Base-by-base conservation (phyloP, 2,888 invertebrate species). In the Hirudinaria manillensis region DNA sequence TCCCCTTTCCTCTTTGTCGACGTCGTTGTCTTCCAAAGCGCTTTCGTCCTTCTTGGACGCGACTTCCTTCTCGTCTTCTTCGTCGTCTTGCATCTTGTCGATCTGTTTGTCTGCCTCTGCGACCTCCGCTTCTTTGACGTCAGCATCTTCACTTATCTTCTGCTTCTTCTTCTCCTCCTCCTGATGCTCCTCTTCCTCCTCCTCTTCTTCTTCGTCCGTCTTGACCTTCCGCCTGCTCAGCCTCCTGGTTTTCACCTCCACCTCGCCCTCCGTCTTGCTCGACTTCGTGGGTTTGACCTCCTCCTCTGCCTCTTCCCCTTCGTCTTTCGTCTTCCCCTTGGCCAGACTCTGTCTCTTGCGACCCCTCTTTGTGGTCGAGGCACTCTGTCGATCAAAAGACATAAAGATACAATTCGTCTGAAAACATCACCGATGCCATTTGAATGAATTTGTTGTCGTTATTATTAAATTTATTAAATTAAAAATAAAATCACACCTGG, bases 181-280 rank as follows among this genome's bases (percentile, higher is more conserved):
- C 10, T 38, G 45, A 36, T n/a, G n/a, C 7, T 71, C 71, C 19
- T 34, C n/a, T 19, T 32, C 72, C 24, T 55, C 55, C n/a, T n/a
- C 27, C 27, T 29, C 56, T 55, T 16, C 29, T 55, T 55, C 72
- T 34, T 34, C 68, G n/a, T 68, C 68, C n/a, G 68, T 68, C n/a
- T 68, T 68, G 34, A 24, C 68, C 19, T 68, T 55, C 65, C 32
- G 2, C 45, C 21, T 72, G 32, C n/a, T 24, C 27, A n/a, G 34
- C 38, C 21, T 65, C 65, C 61, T 73, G 19, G 2, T 65, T 34
- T 24, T 65, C 4, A 73, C 65, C 65, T 65, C 38, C 10, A 34
- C 21, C 1, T 73, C 38, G 2, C 13, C 38, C 34, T 61, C 65
- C 36, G 32, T 34, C 38, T 65, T 65, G 29, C 61, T 36, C n/a